These are phyloP conservation scores for Pseudeuparius sepicola DNA, from an alignment of 2,888 invertebrate species.

Conservation along the genomic window DNA sequence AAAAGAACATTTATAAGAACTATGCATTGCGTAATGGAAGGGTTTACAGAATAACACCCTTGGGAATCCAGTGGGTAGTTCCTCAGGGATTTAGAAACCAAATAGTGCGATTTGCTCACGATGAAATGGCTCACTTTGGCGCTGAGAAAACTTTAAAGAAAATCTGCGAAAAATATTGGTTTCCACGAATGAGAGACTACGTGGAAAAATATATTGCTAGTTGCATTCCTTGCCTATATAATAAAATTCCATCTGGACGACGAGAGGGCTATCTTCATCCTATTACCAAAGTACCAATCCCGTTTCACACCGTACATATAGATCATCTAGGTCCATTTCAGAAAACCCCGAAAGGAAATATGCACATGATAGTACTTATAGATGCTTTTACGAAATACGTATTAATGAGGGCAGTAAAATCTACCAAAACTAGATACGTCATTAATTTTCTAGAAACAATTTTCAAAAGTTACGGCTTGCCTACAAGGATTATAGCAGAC, in stretches of 20 bases:
- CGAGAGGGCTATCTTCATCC: conserved; percentile 21
- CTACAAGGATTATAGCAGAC: conserved; percentile 13
- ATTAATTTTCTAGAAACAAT: conserved; percentile 4
- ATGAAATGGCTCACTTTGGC: conserved; percentile 35
- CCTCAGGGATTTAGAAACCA: too few species aligned
- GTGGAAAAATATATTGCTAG: conserved; percentile 26
- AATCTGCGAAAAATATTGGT: conserved; percentile 25
- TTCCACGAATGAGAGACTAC: conserved; percentile 26
- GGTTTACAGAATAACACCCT: conserved; percentile 15
- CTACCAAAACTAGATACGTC: conserved; percentile 8
- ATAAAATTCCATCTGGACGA: conserved; percentile 23
- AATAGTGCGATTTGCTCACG: conserved; percentile 31
- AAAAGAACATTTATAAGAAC: conserved; percentile 14
- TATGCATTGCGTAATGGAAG: too few species aligned
- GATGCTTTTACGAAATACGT: conserved; percentile 14
- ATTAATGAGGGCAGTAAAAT: conserved; percentile 5
- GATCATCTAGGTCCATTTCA: too few species aligned
- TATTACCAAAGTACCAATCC: too few species aligned
- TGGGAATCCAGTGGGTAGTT: conserved; percentile 26
- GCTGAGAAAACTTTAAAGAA: conserved; percentile 29
- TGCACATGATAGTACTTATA: conserved; percentile 10
- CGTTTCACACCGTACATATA: too few species aligned
- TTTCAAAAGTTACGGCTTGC: not conserved
- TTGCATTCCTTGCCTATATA: conserved; percentile 27
- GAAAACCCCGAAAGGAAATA: conserved; percentile 14